Evolutionary conservation across 2,113 vertebrate species (phyloP), one percentile per base, ranked within the genome.

Genomic region (Zingel zingel): DNA sequence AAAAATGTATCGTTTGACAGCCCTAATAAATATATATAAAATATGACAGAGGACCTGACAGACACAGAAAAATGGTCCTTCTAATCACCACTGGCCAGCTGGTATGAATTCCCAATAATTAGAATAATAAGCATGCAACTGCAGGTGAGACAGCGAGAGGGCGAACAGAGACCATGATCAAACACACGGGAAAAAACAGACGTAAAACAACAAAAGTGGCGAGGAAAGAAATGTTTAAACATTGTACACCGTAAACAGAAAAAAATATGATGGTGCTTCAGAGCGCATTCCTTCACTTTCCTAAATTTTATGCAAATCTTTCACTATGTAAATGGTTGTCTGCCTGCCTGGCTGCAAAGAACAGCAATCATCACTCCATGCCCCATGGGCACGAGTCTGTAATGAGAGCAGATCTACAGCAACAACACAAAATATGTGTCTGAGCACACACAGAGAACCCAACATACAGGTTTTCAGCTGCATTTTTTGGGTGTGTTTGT

Each of bases 341-440:
- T 79, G 85, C 63, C 65, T 54, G 78, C 76, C 72, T 90, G 81
- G 82, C 78, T 65, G 73, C 43, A 27, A 84, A 85, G 85, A 86
- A 82, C 62, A 89, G 87, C 81, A 91, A 91, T 92, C 89, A 91
- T 87, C 70, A 73, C 79, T 86, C 78, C 53, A 48, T 83, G 71
- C 86, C 92, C 88, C 21, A 16, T 75, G 79, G 90, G 81, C 81
- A 84, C 73, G 48, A 84, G 77, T 93, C 84, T 82, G 89, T 93
- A 91, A 94, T 93, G 88, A 91, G 91, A 88, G 86, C 82, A 89
- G 79, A 91, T 92, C 88, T 77, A 79, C 70, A 79, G 84, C 89
- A 91, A 86, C 84, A 90, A 92, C 77, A 86, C 74, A 79, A 58
- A 79, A 82, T 79, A 33, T 85, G 83, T 51, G 71, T 39, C 65